phyloP scores from a whole-genome alignment of 2,797 vertebrate genomes.

The Lerista edwardsae region DNA sequence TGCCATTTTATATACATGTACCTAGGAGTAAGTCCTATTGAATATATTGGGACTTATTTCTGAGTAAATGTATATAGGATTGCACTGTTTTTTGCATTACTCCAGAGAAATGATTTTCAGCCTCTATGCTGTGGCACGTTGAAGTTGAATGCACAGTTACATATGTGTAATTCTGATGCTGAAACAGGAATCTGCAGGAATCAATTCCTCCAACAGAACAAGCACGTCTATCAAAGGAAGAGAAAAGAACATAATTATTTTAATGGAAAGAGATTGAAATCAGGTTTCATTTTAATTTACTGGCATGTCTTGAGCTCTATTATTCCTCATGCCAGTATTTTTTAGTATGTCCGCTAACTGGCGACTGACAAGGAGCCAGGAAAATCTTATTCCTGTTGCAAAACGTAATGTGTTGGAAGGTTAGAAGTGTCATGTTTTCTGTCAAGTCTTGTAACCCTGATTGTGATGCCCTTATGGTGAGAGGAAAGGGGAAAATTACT shows the following conservation, averaged over 20 bases:
- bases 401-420: slow-evolving; percentile 21
- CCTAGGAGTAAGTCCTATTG: no score
- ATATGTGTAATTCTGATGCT: not conserved
- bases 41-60: no score
- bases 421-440: slow-evolving; percentile 55
- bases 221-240: not conserved
- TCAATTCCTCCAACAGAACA: not conserved
- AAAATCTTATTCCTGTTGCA: slow-evolving; percentile 56
- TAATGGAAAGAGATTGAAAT: slow-evolving; percentile 47
- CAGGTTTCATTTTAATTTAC: slow-evolving; percentile 57
- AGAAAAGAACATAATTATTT: not conserved
- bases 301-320: slow-evolving; percentile 38
- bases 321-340: slow-evolving; percentile 49
- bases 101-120: no score
- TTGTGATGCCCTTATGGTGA: slow-evolving; percentile 45
- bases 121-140: not conserved
- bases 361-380: slow-evolving; percentile 58
- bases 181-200: no score
- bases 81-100: no score
- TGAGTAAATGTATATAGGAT: no score
- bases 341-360: slow-evolving; percentile 55
- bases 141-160: not conserved
- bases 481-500: slow-evolving; percentile 39
- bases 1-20: no score
- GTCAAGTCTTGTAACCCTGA: slow-evolving; percentile 52